Evolutionary conservation across 1,140 invertebrate genomes (phyloP), one percentile per base, ranked within the genome.

Genomic region (Drosophila nasuta): DNA sequence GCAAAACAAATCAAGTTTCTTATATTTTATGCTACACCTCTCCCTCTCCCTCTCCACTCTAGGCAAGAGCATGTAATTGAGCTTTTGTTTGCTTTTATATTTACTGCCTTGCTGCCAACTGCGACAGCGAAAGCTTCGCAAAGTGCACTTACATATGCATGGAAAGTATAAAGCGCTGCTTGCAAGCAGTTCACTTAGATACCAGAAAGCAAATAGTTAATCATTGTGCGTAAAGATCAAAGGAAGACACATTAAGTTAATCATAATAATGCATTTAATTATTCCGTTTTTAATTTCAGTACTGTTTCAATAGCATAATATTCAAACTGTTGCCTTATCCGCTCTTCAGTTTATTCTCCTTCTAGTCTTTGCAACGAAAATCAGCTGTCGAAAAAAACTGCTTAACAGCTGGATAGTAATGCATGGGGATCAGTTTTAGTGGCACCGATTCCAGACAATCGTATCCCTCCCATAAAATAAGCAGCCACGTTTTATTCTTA

Each of bases 1-100:
- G 30, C 38, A 51, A 71, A 57, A 65, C 69, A 65, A 57, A 64
- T 63, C 69, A 54, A 71, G 57, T 64, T 46, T 56, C 33, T 35
- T 49, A n/a, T 33, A 33, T 28, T 54, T 70, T 63, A 35, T 60
- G 65, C 15, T 35, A 15, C 15, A 65, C 11, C 33, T 7, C 10
- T 35, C n/a, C n/a, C 17, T 48, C 17, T 20, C 7, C 13, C 7
- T 2, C 5, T 17, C 5, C 17, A 6, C 2, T 5, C 20, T 15
- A 13, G n/a, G 2, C 38, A 10, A n/a, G 7, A 41, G 10, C 15
- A 8, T 20, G 17, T 20, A 48, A 48, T 48, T 48, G 17, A 48
- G 46, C 46, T 48, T 48, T 48, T 48, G 46, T 48, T 48, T 48
- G 7, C 7, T 48, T 8, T 20, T 7, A 17, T 8, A 20, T 48